Conservation (phyloP, 1,140 invertebrate genomes). For the Trialeurodes vaporariorum region DNA sequence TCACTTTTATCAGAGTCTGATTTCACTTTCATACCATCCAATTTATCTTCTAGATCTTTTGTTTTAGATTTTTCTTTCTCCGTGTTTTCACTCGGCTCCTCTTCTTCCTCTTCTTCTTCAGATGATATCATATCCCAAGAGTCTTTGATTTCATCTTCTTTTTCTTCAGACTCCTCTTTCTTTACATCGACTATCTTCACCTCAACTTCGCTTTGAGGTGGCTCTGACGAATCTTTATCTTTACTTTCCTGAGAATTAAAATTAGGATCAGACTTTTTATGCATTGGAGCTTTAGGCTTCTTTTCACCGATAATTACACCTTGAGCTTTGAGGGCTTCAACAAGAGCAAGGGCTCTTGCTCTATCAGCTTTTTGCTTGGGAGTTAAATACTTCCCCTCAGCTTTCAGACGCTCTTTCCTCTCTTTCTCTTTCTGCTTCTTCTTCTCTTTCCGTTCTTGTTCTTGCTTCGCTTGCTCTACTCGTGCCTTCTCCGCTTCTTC, state of each 20-base stretch:
- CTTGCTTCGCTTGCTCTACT: neutral
- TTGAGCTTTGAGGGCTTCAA: conserved; percentile 46
- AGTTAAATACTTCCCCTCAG: conserved; percentile 55
- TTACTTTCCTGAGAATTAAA: neutral
- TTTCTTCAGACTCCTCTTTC: conserved; percentile 19
- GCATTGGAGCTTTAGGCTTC: neutral
- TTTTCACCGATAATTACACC: neutral
- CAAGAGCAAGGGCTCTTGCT: conserved; percentile 70
- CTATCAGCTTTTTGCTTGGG: conserved; percentile 84
- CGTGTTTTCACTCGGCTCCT: conserved; percentile 20
- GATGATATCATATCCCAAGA: conserved; percentile 55
- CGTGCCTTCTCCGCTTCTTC: conserved; percentile 6
- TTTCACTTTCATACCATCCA: conserved; percentile 4
- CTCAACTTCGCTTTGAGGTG: conserved; percentile 8
- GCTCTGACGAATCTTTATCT: conserved; percentile 3
- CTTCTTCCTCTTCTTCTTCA: conserved; percentile 31
- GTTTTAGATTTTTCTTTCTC: neutral
- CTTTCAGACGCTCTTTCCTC: conserved; percentile 2
- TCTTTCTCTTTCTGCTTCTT: conserved; percentile 6
- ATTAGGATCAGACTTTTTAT: neutral
- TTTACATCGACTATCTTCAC: conserved; percentile 24
- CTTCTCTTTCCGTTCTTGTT: conserved; percentile 3
- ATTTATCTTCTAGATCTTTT: neutral
- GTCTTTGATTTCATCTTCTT: conserved; percentile 57
- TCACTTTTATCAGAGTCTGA: conserved; percentile 10